Evolutionary conservation across 2,888 invertebrate species (phyloP).

Genomic region (Beris morrisii): DNA sequence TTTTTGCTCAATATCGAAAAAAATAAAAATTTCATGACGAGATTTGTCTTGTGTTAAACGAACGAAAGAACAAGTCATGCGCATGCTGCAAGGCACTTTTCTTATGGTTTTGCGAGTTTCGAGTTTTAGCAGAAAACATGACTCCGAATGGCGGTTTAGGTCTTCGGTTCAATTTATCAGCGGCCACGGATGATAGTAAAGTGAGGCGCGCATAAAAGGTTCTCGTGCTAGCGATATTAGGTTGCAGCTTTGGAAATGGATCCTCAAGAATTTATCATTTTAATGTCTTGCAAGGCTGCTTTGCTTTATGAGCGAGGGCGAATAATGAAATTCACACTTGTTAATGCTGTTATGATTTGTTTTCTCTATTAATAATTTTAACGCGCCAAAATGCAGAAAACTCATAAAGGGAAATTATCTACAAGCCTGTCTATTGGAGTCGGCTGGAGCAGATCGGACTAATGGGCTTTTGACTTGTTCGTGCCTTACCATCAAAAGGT

Average conservation of each 20-base stretch:
- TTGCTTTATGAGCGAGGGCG: conserved; percentile 13
- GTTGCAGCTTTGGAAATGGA: conserved; percentile 18
- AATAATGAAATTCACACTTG: conserved; percentile 52
- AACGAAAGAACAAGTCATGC: conserved; percentile 8
- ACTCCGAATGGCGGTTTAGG: too few species aligned
- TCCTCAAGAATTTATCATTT: conserved; percentile 11
- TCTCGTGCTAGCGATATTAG: conserved; percentile 25
- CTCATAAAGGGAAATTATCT: not conserved
- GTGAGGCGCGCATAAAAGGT: conserved; percentile 1
- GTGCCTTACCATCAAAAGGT: conserved; percentile 14
- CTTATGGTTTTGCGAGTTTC: too few species aligned
- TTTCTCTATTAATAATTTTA: conserved; percentile 45
- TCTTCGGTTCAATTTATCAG: too few species aligned
- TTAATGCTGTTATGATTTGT: conserved; percentile 45
- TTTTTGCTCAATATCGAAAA: conserved; percentile 21
- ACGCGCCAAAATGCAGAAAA: conserved; percentile 37
- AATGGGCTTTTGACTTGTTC: conserved; percentile 22
- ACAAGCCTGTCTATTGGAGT: not conserved
- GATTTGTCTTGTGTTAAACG: conserved; percentile 7
- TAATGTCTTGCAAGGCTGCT: conserved; percentile 8
- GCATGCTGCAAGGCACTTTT: too few species aligned
- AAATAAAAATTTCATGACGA: conserved; percentile 7
- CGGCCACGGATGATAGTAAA: too few species aligned
- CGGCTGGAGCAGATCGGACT: conserved; percentile 19
- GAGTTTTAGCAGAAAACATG: too few species aligned